Evolutionary conservation across 2,113 vertebrate genomes (phyloP), one percentile per base, ranked within the genome.

Genomic region (Ancistrus triradiatus): DNA sequence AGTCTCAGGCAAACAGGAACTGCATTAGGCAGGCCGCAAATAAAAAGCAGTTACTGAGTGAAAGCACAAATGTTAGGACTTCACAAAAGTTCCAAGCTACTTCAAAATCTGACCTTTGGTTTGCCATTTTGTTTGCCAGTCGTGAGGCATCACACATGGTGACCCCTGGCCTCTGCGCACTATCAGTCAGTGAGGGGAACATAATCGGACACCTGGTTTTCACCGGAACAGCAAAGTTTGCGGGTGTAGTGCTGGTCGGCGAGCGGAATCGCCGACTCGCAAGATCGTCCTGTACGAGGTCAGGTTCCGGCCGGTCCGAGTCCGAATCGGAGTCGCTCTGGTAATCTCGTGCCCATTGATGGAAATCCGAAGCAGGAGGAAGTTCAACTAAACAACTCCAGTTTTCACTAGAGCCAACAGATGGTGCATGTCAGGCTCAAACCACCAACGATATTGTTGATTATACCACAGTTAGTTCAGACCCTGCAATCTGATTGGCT

Each of bases 201-300:
- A 21, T 22, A 2, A 3, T 42, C 0, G 58, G 27, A 31, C 11
- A 7, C 4, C 4, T 1, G 1, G 72, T 0, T 64, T 75, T 77
- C 72, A 63, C 70, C 73, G 80, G 75, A 35, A 76, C 33, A 25
- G 78, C 49, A 74, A 73, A 84, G 74, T 75, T 77, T 70, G 73
- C 37, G 5, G 77, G 80, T 31, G 70, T 73, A 77, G 6, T 7
- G 6, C 52, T 47, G 35, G 72, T 81, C 73, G 68, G 74, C 49
- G 74, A 64, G 64, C 77, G 83, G 74, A 88, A 89, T 78, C 85
- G 88, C 70, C 71, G 74, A 14, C 84, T 79, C 33, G 86, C 86
- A 62, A 90, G 84, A 79, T 89, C 88, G 75, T 88, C 86, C 78
- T 78, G 77, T 66, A 85, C 59, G 61, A 83, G 0, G 4, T 83